Evolutionary conservation across 2,888 invertebrate genomes (phyloP), one percentile per base, ranked within the genome.

Genomic region (Stenodera caucasica): DNA sequence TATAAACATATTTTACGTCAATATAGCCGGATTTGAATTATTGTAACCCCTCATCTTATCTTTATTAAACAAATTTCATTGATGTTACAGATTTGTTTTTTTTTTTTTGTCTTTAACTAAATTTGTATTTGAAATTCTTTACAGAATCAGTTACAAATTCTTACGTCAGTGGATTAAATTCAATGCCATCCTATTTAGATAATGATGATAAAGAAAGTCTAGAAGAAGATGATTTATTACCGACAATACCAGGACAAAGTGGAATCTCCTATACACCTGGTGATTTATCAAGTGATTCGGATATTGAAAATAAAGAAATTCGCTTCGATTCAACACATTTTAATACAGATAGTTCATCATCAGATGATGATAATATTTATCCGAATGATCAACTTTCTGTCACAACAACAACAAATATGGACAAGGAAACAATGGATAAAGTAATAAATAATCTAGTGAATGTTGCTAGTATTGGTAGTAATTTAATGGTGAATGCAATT

Each of bases 271-370:
- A 61, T 45, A 69, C 70, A 11, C 70, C 72, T 9, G 73, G 70
- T 9, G 75, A 78, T 35, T 59, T 72, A 37, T 78, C 79, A 0
- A 78, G 75, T 57, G 80, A 80, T 67, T 79, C 80, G 1, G 77
- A 80, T 55, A 76, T 76, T 5, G 78, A 78, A 9, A 69, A 72
- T 56, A 72, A 70, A 61, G 77, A 74, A 35, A 80, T 81, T 14
- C 73, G 74, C 58, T 81, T 82, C 61, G 80, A 81, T 63, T 76
- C 79, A 23, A 71, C 75, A 4, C 81, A 81, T 69, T 81, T 81
- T 66, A 80, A 79, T 60, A 75, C 75, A 15, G 79, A 80, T 51
- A 78, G 80, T 15, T 78, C 78, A 6, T 15, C 18, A 40, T 40
- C 37, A 18, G 15, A 40, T 40, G 80, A 80, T 32, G 78, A 79